Percentiles rank a stretch among this genome's conserved stretches.
phyloP scores from a whole-genome alignment of 2,888 invertebrate species.

The Nomada fabriciana region DNA sequence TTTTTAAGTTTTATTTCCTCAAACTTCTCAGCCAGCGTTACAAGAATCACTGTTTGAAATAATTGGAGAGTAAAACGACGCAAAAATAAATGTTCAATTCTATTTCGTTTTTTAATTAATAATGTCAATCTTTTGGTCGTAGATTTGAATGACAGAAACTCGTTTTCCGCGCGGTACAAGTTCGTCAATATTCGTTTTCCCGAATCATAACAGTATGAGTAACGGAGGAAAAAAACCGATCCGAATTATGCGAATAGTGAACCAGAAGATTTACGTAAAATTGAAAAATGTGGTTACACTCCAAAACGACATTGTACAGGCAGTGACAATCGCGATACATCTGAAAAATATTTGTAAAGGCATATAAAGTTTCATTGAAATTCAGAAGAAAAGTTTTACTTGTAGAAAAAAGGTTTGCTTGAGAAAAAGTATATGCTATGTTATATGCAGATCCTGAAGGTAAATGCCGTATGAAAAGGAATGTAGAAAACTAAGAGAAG shows the following conservation, averaged over 20 bases:
- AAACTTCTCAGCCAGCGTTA: constrained; percentile 46
- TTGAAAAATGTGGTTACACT: constrained; percentile 46
- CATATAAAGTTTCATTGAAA: constrained; percentile 42
- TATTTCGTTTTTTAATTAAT: neutral
- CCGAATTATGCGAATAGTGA: constrained; percentile 30
- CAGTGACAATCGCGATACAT: constrained; percentile 76
- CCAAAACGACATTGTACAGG: constrained; percentile 72
- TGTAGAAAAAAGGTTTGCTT: constrained; percentile 52
- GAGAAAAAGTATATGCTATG: constrained; percentile 55
- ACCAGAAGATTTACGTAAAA: constrained; percentile 39
- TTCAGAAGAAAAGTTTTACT: constrained; percentile 53
- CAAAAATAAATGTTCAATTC: neutral
- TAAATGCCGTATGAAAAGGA: constrained; percentile 64
- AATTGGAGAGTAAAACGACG: neutral
- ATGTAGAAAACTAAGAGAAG: constrained; percentile 72
- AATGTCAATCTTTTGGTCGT: neutral
- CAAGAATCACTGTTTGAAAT: constrained; percentile 32
- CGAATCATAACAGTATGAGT: constrained; percentile 28
- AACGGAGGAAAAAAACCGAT: constrained; percentile 15
- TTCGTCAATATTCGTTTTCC: constrained; percentile 20
- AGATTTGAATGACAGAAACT: neutral
- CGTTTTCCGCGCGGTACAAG: neutral
- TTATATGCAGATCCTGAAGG: constrained; percentile 39
- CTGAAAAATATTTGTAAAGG: constrained; percentile 62
- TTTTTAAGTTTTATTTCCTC: constrained; percentile 25